Evolutionary conservation across 1,140 invertebrate species (phyloP).

Genomic region (Teleogryllus occipitalis): DNA sequence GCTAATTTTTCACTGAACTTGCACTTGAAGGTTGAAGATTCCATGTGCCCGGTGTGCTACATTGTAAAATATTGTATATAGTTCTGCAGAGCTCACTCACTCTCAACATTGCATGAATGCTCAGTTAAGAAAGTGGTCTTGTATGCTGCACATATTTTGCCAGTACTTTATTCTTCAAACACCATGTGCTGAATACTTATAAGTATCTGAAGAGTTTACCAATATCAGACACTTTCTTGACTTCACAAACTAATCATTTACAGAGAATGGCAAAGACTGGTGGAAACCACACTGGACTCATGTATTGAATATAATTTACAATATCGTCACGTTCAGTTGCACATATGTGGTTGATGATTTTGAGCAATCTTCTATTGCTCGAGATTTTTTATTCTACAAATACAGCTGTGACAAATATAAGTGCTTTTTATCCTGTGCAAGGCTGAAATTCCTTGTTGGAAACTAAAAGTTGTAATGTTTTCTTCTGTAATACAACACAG

Average conservation of each 20-base stretch:
- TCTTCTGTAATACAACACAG: not conserved
- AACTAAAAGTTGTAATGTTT: not conserved
- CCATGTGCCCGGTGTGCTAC: not conserved
- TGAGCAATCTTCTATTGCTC: not conserved
- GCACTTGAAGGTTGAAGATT: not conserved
- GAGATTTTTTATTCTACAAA: not conserved
- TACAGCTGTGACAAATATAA: slow-evolving; percentile 1
- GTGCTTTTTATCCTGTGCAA: slow-evolving; percentile 4
- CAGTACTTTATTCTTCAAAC: not conserved
- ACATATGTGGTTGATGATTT: not conserved
- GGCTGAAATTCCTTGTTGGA: not conserved
- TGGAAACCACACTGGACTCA: not conserved
- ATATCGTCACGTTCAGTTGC: not conserved
- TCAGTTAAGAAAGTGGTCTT: not conserved
- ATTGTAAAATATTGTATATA: not conserved
- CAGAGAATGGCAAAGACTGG: not conserved
- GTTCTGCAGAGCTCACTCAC: not conserved
- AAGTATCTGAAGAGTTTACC: not conserved
- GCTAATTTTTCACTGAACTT: not conserved
- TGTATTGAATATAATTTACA: not conserved
- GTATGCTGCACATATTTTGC: not conserved
- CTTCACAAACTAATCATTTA: not conserved
- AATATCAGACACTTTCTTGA: not conserved
- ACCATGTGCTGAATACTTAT: not conserved
- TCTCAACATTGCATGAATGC: not conserved